These are phyloP conservation scores for Andrena haemorrhoa DNA, from an alignment of 2,888 invertebrate genomes.

Conservation along the genomic window DNA sequence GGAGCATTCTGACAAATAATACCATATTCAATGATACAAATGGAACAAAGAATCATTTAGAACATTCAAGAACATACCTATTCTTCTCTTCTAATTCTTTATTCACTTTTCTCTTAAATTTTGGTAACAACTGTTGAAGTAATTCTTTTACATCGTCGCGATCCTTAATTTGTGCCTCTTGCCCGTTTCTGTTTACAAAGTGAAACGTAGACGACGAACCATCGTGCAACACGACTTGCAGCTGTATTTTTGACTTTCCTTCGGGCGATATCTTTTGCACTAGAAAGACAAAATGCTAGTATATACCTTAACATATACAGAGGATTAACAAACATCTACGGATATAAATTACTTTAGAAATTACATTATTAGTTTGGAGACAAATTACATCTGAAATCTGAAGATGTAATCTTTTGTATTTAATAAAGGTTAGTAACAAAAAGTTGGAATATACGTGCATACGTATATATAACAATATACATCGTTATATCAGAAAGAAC, in stretches of 20 bases:
- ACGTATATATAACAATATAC: neutral
- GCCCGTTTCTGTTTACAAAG: conserved; percentile 95
- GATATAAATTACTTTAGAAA: conserved; percentile 10
- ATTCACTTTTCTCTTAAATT: conserved; percentile 96
- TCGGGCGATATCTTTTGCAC: conserved; percentile 99
- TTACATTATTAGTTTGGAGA: neutral
- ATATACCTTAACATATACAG: neutral
- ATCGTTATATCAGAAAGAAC: conserved; percentile 18
- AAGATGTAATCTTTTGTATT: neutral
- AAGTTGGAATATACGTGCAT: conserved; percentile 3
- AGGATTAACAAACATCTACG: too few species aligned
- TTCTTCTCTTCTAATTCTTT: conserved; percentile 96
- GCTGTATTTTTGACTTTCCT: conserved; percentile 98
- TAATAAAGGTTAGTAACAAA: conserved; percentile 8
- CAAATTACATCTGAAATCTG: conserved; percentile 1
- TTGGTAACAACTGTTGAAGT: conserved; percentile 95
- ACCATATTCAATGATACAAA: neutral
- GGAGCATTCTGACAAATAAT: conserved; percentile 87
- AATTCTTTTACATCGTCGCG: conserved; percentile 97
- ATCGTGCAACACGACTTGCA: conserved; percentile 98
- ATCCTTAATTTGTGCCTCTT: conserved; percentile 93
- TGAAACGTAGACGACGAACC: conserved; percentile 98
- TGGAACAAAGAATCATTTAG: neutral
- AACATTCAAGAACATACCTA: conserved; percentile 84
- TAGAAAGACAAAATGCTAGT: conserved; percentile 80